Base-by-base conservation (phyloP, 2,113 vertebrate species). In the Cygnus atratus region DNA sequence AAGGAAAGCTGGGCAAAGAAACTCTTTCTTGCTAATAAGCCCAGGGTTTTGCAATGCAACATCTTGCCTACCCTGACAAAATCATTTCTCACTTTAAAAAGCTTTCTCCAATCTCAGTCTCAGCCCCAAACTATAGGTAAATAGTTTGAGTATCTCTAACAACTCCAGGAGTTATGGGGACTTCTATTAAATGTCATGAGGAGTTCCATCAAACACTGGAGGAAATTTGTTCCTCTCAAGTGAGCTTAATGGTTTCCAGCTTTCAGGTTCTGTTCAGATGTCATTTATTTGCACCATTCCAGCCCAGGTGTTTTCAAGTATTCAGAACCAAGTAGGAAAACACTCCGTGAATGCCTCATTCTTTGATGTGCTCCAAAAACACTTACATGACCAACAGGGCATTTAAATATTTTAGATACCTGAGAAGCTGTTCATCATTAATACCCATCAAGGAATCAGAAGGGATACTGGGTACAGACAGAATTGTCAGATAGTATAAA, bases 281-380 rank as follows among this genome's bases (percentile, higher is more conserved):
- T 58, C 76, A 73, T 93, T 88, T 94, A 79, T 95, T 95, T 93
- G 54, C 70, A 75, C 77, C 88, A 68, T 87, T 95, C 62, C 44
- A 88, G 48, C 10, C 71, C 86, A 93, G 81, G 88, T 96, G 75
- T 78, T 93, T 77, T 62, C 54, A 88, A 79, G 62, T 91, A 78
- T 70, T 89, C 62, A 44, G 86, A 73, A 84, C 7, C 1, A 0
- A 76, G 54, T 10, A 70, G 37, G 48, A 81, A 94, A 92, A 87
- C 2, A 76, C 44, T 68, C 87, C 92, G 37, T 1, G 2, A 92
- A 58, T 50, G 48, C 58, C 21, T 92, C 41, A 8, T 11, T 71
- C 68, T 88, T 76, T 81, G 77, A 75, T 37, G 31, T 50, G 41
- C 50, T 91, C 41, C 71, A 94, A 59, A 82, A 94, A 22, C 54